These are phyloP conservation scores for Corythucha ciliata DNA, from an alignment of 2,888 invertebrate species.

Conservation along the genomic window DNA sequence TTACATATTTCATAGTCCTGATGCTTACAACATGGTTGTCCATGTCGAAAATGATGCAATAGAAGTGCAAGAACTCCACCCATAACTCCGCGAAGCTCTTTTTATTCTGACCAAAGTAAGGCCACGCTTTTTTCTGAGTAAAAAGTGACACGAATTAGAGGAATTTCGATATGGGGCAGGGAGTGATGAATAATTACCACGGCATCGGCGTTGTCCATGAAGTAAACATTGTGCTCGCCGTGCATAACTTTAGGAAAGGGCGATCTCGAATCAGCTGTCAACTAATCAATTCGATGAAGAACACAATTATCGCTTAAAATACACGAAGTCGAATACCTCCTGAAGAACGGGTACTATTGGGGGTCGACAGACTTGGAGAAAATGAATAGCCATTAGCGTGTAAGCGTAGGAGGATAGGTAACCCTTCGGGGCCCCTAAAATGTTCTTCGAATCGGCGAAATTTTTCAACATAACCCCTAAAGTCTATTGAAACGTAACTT, in stretches of 20 bases:
- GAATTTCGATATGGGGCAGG: neutral
- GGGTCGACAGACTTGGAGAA: conserved; percentile 47
- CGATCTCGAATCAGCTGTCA: no score
- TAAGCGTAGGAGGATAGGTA: conserved; percentile 53
- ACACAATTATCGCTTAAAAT: no score
- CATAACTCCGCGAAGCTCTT: conserved; percentile 45
- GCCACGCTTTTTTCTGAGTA: conserved; percentile 41
- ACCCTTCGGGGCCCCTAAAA: conserved; percentile 52
- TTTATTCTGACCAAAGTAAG: conserved; percentile 42
- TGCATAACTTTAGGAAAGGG: conserved; percentile 37
- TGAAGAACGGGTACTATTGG: conserved; percentile 52
- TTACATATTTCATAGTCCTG: conserved; percentile 42
- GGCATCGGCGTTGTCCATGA: conserved; percentile 43
- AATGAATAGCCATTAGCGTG: conserved; percentile 50
- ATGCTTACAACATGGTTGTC: conserved; percentile 45
- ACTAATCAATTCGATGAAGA: no score
- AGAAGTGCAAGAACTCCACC: conserved; percentile 48
- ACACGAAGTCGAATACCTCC: conserved; percentile 42
- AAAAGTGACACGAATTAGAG: conserved; percentile 9
- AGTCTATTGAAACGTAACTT: conserved; percentile 36
- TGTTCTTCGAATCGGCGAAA: conserved; percentile 49
- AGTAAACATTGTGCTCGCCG: conserved; percentile 50
- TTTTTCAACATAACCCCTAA: conserved; percentile 48
- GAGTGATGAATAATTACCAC: no score
- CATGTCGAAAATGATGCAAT: conserved; percentile 46